These are phyloP conservation scores for Triops longicaudatus DNA, from an alignment of 1,140 invertebrate species.

Conservation along the genomic window DNA sequence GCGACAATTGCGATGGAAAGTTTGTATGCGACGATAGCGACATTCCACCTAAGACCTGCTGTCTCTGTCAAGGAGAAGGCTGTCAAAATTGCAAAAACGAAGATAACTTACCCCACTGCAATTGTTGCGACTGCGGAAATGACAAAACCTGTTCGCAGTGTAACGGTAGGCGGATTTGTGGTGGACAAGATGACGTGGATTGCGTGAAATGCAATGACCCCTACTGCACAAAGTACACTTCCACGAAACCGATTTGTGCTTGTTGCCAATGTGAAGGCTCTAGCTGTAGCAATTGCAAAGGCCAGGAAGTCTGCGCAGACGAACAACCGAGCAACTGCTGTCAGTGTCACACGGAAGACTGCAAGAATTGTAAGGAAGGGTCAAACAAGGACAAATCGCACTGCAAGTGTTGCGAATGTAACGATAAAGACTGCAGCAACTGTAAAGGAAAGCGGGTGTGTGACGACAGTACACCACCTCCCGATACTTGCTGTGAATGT, in stretches of 20 bases:
- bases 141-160: background rate
- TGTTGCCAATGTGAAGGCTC: background rate
- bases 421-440: background rate
- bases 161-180: background rate
- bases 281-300: background rate
- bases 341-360: too few relatives aligned
- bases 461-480: background rate
- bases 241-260: background rate
- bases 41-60: too few relatives aligned
- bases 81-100: too few relatives aligned
- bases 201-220: background rate
- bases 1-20: too few relatives aligned
- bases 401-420: background rate
- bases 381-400: background rate
- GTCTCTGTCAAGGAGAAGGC: too few relatives aligned
- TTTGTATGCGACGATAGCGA: too few relatives aligned
- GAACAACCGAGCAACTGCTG: too few relatives aligned
- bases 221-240: background rate
- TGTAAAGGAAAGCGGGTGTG: background rate
- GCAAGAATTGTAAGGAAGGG: too few relatives aligned
- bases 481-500: background rate
- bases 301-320: too few relatives aligned
- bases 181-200: background rate
- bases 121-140: background rate
- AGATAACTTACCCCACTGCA: too few relatives aligned